These are phyloP conservation scores for Conistra vaccinii DNA, from an alignment of 2,888 invertebrate species.

Conservation along the genomic window DNA sequence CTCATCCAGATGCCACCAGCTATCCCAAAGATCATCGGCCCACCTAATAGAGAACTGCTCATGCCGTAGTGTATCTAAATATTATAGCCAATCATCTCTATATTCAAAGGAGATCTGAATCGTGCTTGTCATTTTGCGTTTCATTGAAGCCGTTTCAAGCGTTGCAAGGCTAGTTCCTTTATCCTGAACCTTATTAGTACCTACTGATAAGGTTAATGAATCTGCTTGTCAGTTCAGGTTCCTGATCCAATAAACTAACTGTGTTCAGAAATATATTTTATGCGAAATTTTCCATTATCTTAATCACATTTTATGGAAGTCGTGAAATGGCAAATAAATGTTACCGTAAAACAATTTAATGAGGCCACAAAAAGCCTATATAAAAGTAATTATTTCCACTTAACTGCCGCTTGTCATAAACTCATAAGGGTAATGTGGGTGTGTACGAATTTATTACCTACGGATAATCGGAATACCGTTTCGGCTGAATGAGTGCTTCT, in stretches of 20 bases:
- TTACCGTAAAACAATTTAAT: conserved; percentile 30
- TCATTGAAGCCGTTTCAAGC: background rate
- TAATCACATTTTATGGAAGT: conserved; percentile 20
- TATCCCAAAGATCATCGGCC: too few species aligned
- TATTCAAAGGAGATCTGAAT: background rate
- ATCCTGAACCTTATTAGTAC: background rate
- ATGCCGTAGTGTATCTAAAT: too few species aligned
- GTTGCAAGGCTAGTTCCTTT: conserved; percentile 10
- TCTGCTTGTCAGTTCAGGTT: background rate
- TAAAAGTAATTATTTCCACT: conserved; percentile 20
- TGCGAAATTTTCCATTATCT: background rate
- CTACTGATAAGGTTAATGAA: background rate
- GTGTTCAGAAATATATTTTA: too few species aligned
- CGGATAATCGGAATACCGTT: background rate
- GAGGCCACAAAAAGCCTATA: conserved; percentile 23
- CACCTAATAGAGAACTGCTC: too few species aligned
- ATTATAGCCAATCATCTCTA: too few species aligned
- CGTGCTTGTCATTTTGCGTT: background rate
- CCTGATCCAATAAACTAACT: too few species aligned
- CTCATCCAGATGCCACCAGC: too few species aligned
- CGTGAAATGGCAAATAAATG: conserved; percentile 28
- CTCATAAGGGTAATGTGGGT: conserved; percentile 28
- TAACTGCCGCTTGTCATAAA: conserved; percentile 30
- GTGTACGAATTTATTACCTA: conserved; percentile 19
- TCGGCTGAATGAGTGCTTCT: background rate